phyloP scores from a whole-genome alignment of 2,888 invertebrate genomes.

The Syrista parreyssii region DNA sequence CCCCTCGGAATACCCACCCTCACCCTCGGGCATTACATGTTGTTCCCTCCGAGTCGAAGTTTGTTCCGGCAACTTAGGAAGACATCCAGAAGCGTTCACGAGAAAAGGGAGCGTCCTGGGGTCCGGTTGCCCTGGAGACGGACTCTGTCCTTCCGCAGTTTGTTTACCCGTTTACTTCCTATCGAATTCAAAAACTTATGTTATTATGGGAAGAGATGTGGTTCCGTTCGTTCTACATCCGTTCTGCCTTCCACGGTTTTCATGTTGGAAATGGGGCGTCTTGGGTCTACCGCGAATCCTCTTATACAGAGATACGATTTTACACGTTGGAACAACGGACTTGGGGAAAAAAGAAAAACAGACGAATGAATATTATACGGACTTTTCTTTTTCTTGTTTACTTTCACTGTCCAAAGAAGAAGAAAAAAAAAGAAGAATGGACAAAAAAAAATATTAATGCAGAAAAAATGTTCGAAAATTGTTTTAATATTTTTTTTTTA shows the following conservation, averaged over 20 bases:
- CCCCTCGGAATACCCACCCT: constrained; percentile 21
- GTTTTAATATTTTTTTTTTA: too few species aligned
- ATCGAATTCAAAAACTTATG: constrained; percentile 27
- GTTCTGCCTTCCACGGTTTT: background rate
- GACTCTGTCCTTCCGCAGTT: constrained; percentile 42
- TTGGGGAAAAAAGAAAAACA: too few species aligned
- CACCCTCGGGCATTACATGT: constrained; percentile 44
- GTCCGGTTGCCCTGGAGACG: constrained; percentile 58
- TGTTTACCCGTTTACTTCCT: constrained; percentile 45
- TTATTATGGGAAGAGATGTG: constrained; percentile 12
- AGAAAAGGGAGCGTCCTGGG: constrained; percentile 40
- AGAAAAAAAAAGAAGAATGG: background rate
- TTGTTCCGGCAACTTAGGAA: constrained; percentile 54
- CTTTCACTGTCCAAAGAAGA: too few species aligned
- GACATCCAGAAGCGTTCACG: constrained; percentile 52
- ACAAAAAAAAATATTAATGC: too few species aligned
- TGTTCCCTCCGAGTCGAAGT: constrained; percentile 48
- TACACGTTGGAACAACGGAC: too few species aligned
- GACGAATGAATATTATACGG: too few species aligned
- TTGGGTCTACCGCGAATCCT: too few species aligned
- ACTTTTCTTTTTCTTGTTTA: too few species aligned
- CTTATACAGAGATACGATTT: too few species aligned
- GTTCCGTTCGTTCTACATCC: background rate
- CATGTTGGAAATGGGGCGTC: too few species aligned
- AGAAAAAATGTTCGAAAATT: too few species aligned